These are phyloP conservation scores for Neodon shergylaensis DNA, from an alignment of 2,113 vertebrate genomes.

Conservation along the genomic window DNA sequence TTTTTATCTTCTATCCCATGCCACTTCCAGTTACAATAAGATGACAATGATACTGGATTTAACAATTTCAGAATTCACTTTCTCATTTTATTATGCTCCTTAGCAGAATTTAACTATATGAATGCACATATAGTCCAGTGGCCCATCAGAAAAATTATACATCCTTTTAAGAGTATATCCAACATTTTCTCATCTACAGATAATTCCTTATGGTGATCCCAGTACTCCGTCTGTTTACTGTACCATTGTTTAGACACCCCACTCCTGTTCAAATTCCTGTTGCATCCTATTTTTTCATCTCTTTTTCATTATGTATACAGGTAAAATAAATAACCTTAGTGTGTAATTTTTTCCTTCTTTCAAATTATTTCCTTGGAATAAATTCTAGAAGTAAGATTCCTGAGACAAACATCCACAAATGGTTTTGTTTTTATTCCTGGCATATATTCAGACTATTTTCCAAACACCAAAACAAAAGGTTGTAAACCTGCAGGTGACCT, in stretches of 20 bases:
- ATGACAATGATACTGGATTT: background rate
- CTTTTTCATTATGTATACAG: background rate
- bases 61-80: background rate
- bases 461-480: background rate
- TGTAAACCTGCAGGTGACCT: background rate
- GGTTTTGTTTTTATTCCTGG: background rate
- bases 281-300: background rate
- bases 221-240: background rate
- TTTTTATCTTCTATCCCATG: background rate
- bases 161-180: background rate
- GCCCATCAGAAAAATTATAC: background rate
- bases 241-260: background rate
- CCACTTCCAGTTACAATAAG: background rate
- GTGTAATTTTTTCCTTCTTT: background rate
- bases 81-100: background rate
- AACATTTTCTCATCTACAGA: background rate
- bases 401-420: background rate
- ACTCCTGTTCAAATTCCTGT: background rate
- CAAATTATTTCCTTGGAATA: constrained; percentile 44
- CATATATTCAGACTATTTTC: constrained; percentile 2
- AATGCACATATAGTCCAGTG: background rate
- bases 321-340: background rate
- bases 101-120: background rate
- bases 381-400: background rate
- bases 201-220: background rate